These are phyloP conservation scores for Camponotus fellah DNA, from an alignment of 2,888 invertebrate genomes.

Conservation along the genomic window DNA sequence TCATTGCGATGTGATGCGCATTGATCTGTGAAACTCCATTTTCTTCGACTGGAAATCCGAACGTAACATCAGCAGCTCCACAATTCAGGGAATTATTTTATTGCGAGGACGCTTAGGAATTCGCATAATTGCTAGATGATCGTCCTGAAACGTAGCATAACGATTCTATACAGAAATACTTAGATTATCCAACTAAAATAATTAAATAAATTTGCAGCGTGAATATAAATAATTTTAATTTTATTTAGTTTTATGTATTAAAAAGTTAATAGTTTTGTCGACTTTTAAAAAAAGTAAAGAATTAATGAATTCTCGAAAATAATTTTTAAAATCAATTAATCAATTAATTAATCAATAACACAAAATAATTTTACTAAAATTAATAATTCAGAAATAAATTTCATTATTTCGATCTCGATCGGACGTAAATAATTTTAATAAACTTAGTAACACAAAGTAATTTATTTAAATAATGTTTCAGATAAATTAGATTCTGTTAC, in stretches of 20 bases:
- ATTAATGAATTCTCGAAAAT: background rate
- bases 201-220: background rate
- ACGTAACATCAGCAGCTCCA: background rate
- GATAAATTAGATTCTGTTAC: background rate
- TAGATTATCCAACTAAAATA: background rate
- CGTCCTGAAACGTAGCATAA: slow-evolving; percentile 60
- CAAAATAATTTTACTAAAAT: background rate
- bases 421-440: background rate
- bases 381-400: background rate
- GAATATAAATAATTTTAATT: background rate
- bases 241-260: background rate
- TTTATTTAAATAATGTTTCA: background rate
- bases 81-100: slow-evolving; percentile 17
- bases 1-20: slow-evolving; percentile 7
- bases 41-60: background rate
- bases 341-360: background rate
- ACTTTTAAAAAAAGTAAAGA: background rate
- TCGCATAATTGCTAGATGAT: slow-evolving; percentile 46
- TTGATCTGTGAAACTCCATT: background rate
- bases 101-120: slow-evolving; percentile 8
- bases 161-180: background rate
- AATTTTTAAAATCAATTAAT: background rate
- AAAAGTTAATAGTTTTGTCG: background rate
- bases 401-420: too few species aligned
- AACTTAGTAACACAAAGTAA: background rate